phyloP scores from a whole-genome alignment of 2,797 vertebrate species.

The Malurus splendens region DNA sequence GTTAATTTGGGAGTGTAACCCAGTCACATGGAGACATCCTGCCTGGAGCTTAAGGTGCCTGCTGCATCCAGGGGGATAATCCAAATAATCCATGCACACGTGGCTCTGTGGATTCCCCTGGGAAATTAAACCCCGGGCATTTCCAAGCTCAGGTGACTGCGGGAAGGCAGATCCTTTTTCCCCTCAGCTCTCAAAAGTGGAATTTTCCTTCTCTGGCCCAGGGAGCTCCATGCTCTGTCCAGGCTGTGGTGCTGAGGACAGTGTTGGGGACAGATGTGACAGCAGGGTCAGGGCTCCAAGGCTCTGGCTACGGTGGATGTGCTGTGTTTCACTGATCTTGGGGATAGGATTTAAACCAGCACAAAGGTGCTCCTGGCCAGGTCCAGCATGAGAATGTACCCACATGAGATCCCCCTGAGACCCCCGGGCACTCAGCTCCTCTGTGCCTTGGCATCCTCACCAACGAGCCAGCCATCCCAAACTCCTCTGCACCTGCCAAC shows the following conservation, averaged over 20 bases:
- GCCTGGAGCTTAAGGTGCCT: background rate
- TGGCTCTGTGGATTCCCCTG: background rate
- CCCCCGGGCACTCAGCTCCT: background rate
- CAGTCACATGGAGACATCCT: background rate
- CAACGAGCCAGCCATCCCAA: background rate
- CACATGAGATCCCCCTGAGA: rapidly evolving
- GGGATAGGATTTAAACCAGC: background rate
- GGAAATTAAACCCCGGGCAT: background rate
- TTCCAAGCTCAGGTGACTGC: background rate
- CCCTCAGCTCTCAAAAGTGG: background rate
- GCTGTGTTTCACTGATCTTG: no score
- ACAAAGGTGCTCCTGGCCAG: background rate
- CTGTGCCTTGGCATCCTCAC: background rate
- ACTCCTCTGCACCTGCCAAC: background rate
- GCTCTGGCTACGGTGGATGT: background rate
- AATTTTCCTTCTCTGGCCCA: background rate
- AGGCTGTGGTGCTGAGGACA: background rate
- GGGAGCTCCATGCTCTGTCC: no score
- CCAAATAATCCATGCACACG: rapidly evolving
- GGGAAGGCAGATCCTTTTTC: background rate
- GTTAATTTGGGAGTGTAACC: background rate
- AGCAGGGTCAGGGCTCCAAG: background rate
- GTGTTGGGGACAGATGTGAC: background rate
- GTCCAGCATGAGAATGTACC: rapidly evolving
- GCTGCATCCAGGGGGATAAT: background rate